Evolutionary conservation across 2,888 invertebrate genomes (phyloP).

Genomic region (Cotesia congregata): DNA sequence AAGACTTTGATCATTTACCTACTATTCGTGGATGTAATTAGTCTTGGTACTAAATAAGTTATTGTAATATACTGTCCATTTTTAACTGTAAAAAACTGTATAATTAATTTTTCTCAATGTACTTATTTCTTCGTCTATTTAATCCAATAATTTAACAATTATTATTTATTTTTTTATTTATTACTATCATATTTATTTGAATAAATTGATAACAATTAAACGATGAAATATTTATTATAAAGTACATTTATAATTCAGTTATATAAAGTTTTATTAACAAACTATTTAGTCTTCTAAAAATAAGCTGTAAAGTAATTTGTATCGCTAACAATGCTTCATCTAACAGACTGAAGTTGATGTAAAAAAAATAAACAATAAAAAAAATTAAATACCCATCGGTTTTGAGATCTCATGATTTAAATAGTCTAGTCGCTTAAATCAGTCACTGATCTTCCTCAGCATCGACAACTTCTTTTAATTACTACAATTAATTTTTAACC

Average conservation of each 20-base stretch:
- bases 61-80: slow-evolving; percentile 34
- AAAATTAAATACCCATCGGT: not conserved
- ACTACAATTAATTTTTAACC: not conserved
- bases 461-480: not conserved
- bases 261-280: slow-evolving; percentile 1
- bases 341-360: not conserved
- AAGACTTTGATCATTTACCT: slow-evolving; percentile 79
- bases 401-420: not conserved
- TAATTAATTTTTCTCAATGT: not conserved
- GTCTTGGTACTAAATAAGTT: slow-evolving; percentile 33
- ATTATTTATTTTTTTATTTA: slow-evolving; percentile 2
- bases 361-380: not conserved
- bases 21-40: slow-evolving; percentile 77
- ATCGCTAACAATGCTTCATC: not conserved
- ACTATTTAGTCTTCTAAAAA: not conserved
- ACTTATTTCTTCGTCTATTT: slow-evolving; percentile 13
- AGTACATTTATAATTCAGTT: not conserved
- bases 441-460: not conserved
- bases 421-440: not conserved
- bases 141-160: not conserved
- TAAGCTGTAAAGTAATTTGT: not conserved
- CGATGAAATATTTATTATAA: not conserved
- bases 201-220: not conserved
- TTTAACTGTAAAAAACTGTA: slow-evolving; percentile 4
- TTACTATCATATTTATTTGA: not conserved